phyloP scores from a whole-genome alignment of 1,140 invertebrate species.

The Teleogryllus occipitalis region DNA sequence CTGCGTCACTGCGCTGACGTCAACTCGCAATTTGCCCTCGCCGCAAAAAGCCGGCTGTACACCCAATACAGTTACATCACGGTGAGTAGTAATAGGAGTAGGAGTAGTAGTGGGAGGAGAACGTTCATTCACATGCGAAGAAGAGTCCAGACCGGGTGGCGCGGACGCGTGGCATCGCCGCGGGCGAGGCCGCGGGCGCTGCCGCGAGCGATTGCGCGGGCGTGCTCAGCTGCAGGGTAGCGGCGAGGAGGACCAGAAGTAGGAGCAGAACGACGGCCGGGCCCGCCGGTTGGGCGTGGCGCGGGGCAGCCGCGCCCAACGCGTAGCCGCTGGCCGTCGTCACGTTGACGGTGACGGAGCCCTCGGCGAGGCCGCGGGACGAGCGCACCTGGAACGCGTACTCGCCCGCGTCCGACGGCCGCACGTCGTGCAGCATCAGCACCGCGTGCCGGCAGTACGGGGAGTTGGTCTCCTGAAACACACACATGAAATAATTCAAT shows the following conservation, averaged over 20 bases:
- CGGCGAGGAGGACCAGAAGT: too few relatives aligned
- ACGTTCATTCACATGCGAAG: too few relatives aligned
- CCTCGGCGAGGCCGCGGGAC: slow-evolving; percentile 45
- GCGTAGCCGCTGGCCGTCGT: slow-evolving; percentile 38
- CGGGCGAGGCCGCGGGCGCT: too few relatives aligned
- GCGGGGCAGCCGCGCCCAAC: slow-evolving; percentile 10
- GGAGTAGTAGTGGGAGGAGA: too few relatives aligned
- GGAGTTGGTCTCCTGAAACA: slow-evolving; percentile 41
- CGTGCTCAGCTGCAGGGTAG: neutral
- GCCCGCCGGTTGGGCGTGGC: neutral
- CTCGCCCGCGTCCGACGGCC: slow-evolving; percentile 47
- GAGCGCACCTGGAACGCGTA: slow-evolving; percentile 47
- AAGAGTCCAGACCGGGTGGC: neutral
- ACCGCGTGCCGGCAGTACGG: slow-evolving; percentile 43
- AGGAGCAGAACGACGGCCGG: neutral
- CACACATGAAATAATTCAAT: too few relatives aligned
- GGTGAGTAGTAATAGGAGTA: too few relatives aligned
- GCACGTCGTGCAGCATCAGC: slow-evolving; percentile 43
- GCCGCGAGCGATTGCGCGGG: too few relatives aligned
- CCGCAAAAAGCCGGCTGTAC: too few relatives aligned
- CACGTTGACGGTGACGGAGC: slow-evolving; percentile 45
- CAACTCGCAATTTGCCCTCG: too few relatives aligned
- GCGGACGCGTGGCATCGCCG: too few relatives aligned
- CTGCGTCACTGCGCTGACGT: too few relatives aligned
- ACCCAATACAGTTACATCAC: too few relatives aligned